These are phyloP conservation scores for Kuschelorhynchus macadamiae DNA, from an alignment of 2,888 invertebrate genomes.

Conservation along the genomic window DNA sequence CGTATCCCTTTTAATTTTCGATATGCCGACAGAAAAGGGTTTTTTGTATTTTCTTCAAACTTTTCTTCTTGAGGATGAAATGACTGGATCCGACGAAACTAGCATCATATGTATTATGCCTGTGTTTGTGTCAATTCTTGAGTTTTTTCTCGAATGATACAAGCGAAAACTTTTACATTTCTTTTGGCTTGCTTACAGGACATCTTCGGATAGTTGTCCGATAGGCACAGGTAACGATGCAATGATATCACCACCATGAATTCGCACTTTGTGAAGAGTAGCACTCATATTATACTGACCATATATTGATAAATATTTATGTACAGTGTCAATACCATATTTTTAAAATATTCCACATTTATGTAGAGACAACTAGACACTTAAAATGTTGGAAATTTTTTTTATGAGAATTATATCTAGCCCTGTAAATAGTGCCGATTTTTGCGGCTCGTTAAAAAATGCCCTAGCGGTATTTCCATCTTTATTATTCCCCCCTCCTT, in stretches of 20 bases:
- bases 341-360: neutral
- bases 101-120: slow-evolving; percentile 27
- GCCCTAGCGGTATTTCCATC: neutral
- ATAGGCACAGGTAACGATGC: no score
- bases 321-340: neutral
- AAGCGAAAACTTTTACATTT: slow-evolving; percentile 18
- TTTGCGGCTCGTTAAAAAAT: neutral
- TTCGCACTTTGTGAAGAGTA: slow-evolving; percentile 6
- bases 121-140: slow-evolving; percentile 24
- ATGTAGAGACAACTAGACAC: neutral
- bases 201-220: no score
- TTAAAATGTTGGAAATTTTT: slow-evolving; percentile 3
- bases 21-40: no score
- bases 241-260: slow-evolving; percentile 15
- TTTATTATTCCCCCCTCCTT: slow-evolving; percentile 5
- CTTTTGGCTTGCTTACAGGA: slow-evolving; percentile 20
- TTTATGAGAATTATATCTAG: neutral
- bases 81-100: slow-evolving; percentile 18
- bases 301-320: neutral
- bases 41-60: neutral
- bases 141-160: slow-evolving; percentile 18
- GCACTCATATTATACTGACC: slow-evolving; percentile 7
- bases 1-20: no score
- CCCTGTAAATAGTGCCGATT: neutral
- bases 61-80: neutral